Evolutionary conservation across 2,797 vertebrate species (phyloP).

Genomic region (Megaceryle alcyon): DNA sequence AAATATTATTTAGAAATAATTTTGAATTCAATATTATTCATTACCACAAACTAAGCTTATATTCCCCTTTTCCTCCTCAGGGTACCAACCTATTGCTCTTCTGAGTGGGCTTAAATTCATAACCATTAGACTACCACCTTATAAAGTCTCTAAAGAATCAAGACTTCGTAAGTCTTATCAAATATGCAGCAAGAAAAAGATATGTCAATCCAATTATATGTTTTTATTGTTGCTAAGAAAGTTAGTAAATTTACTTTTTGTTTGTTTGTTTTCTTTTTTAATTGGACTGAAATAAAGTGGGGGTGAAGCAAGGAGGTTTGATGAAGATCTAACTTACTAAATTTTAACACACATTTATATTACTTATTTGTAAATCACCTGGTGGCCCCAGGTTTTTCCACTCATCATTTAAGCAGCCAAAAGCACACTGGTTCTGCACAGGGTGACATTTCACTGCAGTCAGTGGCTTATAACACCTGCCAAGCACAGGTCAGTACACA

Average conservation of each 20-base stretch:
- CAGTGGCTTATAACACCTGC: neutral
- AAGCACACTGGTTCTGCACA: neutral
- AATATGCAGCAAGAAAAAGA: neutral
- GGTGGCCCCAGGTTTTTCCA: neutral
- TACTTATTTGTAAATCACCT: neutral
- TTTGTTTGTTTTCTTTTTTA: neutral
- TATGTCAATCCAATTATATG: neutral
- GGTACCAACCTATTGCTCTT: neutral
- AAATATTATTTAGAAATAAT: conserved; percentile 21
- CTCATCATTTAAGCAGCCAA: neutral
- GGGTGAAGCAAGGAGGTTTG: neutral
- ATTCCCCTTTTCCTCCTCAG: neutral
- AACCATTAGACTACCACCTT: neutral
- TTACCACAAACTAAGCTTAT: neutral
- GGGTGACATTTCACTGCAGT: neutral
- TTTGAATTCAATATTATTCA: conserved; percentile 4
- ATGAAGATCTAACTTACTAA: neutral
- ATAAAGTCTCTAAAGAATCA: neutral
- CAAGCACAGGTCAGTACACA: neutral
- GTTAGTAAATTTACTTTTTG: neutral
- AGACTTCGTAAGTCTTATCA: neutral
- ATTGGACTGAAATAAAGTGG: neutral
- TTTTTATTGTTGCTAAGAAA: neutral
- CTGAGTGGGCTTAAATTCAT: neutral
- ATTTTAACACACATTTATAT: neutral